These are phyloP conservation scores for Neodiprion virginianus DNA, from an alignment of 1,140 invertebrate species.

Conservation along the genomic window DNA sequence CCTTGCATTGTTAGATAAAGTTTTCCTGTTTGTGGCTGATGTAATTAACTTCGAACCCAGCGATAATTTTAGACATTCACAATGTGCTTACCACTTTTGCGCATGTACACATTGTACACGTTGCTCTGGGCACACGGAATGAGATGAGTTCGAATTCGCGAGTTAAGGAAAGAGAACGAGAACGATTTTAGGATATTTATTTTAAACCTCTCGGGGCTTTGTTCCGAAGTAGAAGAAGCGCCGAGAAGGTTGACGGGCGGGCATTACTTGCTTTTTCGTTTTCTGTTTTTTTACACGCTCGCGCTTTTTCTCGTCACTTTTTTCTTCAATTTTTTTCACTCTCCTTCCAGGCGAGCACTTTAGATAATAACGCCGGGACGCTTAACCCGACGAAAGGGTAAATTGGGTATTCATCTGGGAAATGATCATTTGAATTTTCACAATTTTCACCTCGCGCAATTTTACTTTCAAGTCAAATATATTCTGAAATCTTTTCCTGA, in stretches of 20 bases:
- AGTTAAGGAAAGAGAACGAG: not conserved
- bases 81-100: too few relatives aligned
- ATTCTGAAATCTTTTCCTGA: slow-evolving; percentile 11
- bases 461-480: slow-evolving; percentile 11
- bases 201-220: not conserved
- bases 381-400: slow-evolving; percentile 53
- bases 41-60: too few relatives aligned
- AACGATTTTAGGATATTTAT: not conserved
- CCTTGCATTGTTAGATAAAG: too few relatives aligned
- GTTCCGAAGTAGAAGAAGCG: not conserved
- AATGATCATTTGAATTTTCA: slow-evolving; percentile 65
- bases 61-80: too few relatives aligned
- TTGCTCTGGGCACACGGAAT: too few relatives aligned
- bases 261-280: not conserved
- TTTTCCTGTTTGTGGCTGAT: too few relatives aligned
- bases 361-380: slow-evolving; percentile 62
- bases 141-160: too few relatives aligned
- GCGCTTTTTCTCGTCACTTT: slow-evolving; percentile 15
- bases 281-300: not conserved
- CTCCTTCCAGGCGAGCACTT: slow-evolving; percentile 53
- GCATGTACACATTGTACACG: too few relatives aligned
- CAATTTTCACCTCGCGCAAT: slow-evolving; percentile 41
- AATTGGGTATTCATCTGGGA: slow-evolving; percentile 62
- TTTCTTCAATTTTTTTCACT: slow-evolving; percentile 33
- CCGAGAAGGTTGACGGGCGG: not conserved